A percentile compares a stretch with the other conserved stretches of the same genome.
Evolutionary conservation across 2,797 vertebrate genomes (phyloP).

Genomic region (Serranus cabrilla): DNA sequence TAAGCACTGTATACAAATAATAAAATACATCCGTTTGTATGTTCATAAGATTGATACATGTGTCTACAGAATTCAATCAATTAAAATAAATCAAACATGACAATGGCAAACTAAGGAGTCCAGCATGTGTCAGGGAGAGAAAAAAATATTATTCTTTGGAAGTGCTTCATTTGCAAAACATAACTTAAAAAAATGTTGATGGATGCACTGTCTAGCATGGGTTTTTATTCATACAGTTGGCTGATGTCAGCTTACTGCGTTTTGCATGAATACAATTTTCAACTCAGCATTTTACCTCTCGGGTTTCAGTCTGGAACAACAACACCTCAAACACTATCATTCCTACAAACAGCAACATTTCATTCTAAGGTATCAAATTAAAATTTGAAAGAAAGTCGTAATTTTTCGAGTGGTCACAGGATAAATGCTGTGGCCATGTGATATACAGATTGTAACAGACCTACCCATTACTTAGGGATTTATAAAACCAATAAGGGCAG

Average conservation of each 20-base stretch:
- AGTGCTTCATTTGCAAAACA: background rate
- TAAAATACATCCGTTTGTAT: background rate
- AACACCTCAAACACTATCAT: background rate
- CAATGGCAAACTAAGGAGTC: background rate
- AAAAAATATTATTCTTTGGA: background rate
- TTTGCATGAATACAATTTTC: no score
- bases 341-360: background rate
- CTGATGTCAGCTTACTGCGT: no score
- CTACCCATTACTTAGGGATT: background rate
- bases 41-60: background rate
- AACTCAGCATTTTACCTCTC: no score
- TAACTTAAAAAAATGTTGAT: no score
- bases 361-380: background rate
- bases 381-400: background rate
- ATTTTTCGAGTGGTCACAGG: background rate
- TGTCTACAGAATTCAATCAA: background rate
- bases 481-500: background rate
- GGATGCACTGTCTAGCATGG: no score
- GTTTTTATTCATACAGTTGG: no score
- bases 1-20: background rate
- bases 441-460: background rate
- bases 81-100: background rate
- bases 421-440: background rate
- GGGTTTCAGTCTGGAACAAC: background rate
- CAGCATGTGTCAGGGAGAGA: background rate